These are phyloP conservation scores for Marmota flaviventris DNA, from an alignment of 2,113 vertebrate genomes.

Conservation along the genomic window DNA sequence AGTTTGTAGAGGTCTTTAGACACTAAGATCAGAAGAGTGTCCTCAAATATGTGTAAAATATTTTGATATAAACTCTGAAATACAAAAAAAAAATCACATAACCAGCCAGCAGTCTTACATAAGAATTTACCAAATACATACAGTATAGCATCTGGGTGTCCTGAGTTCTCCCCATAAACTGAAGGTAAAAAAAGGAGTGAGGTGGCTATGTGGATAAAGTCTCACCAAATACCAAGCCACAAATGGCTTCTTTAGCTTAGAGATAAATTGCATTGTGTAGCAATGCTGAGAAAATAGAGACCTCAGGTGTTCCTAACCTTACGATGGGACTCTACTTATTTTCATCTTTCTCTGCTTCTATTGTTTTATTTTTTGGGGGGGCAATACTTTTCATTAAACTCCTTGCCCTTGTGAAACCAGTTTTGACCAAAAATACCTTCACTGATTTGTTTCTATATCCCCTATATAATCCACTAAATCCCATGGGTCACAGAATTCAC, in stretches of 20 bases:
- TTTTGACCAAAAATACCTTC: background rate
- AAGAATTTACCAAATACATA: background rate
- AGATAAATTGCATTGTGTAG: no score
- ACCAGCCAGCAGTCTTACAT: background rate
- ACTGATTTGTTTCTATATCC: background rate
- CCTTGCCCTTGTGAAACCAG: background rate
- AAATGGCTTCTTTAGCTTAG: background rate
- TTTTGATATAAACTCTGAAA: slow-evolving; percentile 71
- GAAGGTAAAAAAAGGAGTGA: background rate
- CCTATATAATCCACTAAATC: background rate
- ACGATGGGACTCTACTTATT: background rate
- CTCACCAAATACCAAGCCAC: background rate
- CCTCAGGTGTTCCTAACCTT: background rate
- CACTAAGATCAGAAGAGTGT: slow-evolving; percentile 77
- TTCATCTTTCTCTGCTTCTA: no score
- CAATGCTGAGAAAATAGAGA: background rate
- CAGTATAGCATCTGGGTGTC: background rate
- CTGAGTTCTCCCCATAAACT: background rate
- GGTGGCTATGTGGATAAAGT: background rate
- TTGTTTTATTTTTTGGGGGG: background rate
- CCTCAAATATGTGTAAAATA: slow-evolving; percentile 69
- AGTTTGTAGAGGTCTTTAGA: slow-evolving; percentile 81
- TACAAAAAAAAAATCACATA: slow-evolving; percentile 1
- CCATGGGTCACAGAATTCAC: background rate
- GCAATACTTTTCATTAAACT: background rate